These are phyloP conservation scores for Sceloporus tristichus DNA, from an alignment of 2,113 vertebrate genomes.

Conservation along the genomic window DNA sequence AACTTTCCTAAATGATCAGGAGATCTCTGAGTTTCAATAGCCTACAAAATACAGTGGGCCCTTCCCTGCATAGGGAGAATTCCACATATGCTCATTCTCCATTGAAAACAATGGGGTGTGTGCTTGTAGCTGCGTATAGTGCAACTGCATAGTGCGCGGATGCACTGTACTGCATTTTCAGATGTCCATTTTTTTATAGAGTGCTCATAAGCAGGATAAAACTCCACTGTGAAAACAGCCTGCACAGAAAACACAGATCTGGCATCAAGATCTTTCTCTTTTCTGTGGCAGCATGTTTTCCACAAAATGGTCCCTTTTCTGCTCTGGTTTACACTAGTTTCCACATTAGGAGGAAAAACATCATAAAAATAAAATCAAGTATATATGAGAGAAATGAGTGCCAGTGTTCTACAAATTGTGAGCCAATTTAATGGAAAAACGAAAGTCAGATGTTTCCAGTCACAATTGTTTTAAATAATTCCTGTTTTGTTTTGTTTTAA, in stretches of 20 bases:
- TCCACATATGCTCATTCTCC: too few relatives aligned
- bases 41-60: too few relatives aligned
- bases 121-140: too few relatives aligned
- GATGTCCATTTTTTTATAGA: too few relatives aligned
- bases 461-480: background rate
- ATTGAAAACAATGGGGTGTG: too few relatives aligned
- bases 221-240: background rate
- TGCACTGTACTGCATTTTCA: too few relatives aligned
- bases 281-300: background rate
- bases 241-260: background rate
- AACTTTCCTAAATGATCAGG: too few relatives aligned
- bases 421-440: constrained; percentile 8
- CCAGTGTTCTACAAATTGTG: background rate
- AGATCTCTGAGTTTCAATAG: too few relatives aligned
- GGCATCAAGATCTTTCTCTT: background rate
- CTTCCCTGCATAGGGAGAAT: too few relatives aligned
- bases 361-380: background rate
- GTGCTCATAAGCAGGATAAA: background rate
- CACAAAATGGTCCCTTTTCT: background rate
- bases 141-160: too few relatives aligned
- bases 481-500: background rate
- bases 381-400: background rate
- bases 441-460: background rate
- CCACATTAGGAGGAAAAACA: background rate
- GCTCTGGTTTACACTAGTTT: background rate